Base-by-base conservation (phyloP, 1,140 invertebrate genomes). In the Anoplophora glabripennis region DNA sequence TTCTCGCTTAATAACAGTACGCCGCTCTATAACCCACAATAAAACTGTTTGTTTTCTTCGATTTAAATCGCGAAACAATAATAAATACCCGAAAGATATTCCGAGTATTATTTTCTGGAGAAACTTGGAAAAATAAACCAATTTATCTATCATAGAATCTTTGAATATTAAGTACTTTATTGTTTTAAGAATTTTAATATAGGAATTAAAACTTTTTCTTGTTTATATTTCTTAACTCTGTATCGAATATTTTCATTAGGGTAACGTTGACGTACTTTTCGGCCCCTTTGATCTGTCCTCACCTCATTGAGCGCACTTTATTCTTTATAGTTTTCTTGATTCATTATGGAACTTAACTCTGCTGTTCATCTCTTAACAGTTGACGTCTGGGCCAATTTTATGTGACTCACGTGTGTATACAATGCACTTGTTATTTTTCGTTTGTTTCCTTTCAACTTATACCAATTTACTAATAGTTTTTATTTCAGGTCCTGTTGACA, bases 321-420 rank as follows among this genome's bases (percentile, higher is more conserved):
- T 69, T 67, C 63, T 69, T 67, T 66, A 69, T 64, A 61, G 61
- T 57, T 62, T 67, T 65, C 59, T 61, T 63, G 57, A 66, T 64
- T 65, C 66, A 70, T 69, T 67, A 64, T 63, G 61, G 64, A 65
- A 64, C 60, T 61, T 60, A 56, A 62, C 65, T 53, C 49, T 67
- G 68, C 58, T 66, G 44, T 56, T 53, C 62, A 60, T 70, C 68
- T 66, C 54, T 70, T 64, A 59, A 59, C 68, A 65, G 63, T 65
- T 63, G 60, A 63, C 62, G 65, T 69, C 65, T 66, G 67, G 51
- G 56, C 48, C 48, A 41, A 67, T 69, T 69, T 69, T 69, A 69
- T 69, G 63, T 65, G 67, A 67, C 61, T 65, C 67, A 69, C 65
- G 65, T 69, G 67, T 69, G 61, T 67, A 69, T 69, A 69, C 67